phyloP scores from a whole-genome alignment of 2,888 invertebrate genomes.

The Xylota segnis region DNA sequence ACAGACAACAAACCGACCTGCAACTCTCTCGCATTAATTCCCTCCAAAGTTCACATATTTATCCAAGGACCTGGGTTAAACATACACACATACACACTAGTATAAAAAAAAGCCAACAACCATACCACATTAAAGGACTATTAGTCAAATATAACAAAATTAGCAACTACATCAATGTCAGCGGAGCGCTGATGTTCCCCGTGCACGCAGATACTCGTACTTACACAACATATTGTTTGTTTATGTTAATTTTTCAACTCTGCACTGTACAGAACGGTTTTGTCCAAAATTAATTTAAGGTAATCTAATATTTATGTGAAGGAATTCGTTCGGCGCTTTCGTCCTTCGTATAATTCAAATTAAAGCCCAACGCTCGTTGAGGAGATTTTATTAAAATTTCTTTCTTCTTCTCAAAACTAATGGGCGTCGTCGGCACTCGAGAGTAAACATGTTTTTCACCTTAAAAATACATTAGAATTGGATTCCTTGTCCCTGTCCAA shows the following conservation, averaged over 20 bases:
- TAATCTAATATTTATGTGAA: constrained; percentile 52
- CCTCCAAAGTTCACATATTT: background rate
- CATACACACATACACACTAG: too few relatives aligned
- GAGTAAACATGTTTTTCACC: constrained; percentile 36
- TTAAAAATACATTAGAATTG: constrained; percentile 16
- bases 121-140: constrained; percentile 15
- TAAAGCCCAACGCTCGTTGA: constrained; percentile 17
- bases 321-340: constrained; percentile 18
- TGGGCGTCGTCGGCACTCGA: constrained; percentile 6
- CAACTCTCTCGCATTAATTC: background rate
- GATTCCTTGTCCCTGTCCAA: constrained; percentile 14
- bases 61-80: background rate
- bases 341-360: constrained; percentile 30
- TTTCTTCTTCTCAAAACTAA: constrained; percentile 16
- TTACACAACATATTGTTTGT: constrained; percentile 19
- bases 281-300: constrained; percentile 45
- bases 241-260: constrained; percentile 40
- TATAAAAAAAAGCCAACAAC: background rate
- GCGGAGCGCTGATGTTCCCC: constrained; percentile 14
- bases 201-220: constrained; percentile 19
- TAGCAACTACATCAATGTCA: constrained; percentile 30
- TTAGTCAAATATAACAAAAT: constrained; percentile 15
- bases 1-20: constrained; percentile 4
- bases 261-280: constrained; percentile 21
- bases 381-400: constrained; percentile 21